Evolutionary conservation across 2,113 vertebrate species (phyloP), one percentile per base, ranked within the genome.

Genomic region (Pterophyllum scalare): DNA sequence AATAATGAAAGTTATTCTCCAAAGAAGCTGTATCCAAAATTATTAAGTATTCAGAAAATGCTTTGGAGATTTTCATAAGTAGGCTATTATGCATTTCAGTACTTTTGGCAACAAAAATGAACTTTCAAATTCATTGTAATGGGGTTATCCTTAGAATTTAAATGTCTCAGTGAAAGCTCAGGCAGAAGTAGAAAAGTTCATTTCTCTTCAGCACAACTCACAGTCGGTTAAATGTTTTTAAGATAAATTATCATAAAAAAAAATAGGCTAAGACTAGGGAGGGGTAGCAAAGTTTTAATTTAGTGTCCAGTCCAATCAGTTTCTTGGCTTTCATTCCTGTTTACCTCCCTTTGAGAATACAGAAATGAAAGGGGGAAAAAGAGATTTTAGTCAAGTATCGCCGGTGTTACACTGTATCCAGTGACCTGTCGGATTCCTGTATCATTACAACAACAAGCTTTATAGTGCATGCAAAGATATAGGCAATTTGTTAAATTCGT

Each of bases 31-130:
- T 52, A 52, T 72, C 65, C 46, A 72, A 72, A 52, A 72, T 17
- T 31, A 72, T 72, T 52, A 52, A 72, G 52, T 52, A 52, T 72
- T 72, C 67, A 54, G 46, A 72, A 72, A 72, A 72, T 28, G 20
- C 67, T 54, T 54, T 54, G 67, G 46, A 72, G 67, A 72, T 33
- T 72, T 54, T 19, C 24, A 54, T 28, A 72, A 54, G 67, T 33
- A 54, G 46, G 67, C 17, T 72, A 52, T 52, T 52, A 72, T 72
- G 24, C 52, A 14, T 72, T 72, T 52, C 26, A 31, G 31, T 54
- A 72, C 46, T 72, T 72, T 72, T 72, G 46, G 6, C 24, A 72
- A 5, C 11, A 52, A 26, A 72, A 33, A 72, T 52, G 7, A 72
- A 72, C 11, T 54, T 72, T 72, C 46, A 72, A 12, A 54, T 72